Evolutionary conservation across 2,113 vertebrate species (phyloP).

Genomic region (Formicarius rufipectus): DNA sequence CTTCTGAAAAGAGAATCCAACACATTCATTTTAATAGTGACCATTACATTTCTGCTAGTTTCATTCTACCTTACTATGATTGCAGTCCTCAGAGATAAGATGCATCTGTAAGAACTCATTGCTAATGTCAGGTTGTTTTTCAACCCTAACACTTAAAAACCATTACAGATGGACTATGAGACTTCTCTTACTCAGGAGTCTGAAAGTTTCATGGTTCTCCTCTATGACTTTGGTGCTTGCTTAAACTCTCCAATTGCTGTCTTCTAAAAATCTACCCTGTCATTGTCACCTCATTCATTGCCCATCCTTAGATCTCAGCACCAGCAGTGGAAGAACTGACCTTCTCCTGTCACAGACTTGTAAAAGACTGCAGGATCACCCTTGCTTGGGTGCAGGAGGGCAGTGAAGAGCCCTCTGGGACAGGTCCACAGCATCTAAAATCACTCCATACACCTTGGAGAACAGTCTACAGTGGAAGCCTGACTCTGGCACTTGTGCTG

Average conservation of each 20-base stretch:
- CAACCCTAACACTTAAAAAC: neutral
- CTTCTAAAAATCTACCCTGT: neutral
- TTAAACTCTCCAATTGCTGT: neutral
- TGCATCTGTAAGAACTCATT: neutral
- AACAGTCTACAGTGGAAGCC: neutral
- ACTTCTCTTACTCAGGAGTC: neutral
- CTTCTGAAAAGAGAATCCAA: neutral
- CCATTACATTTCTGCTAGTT: neutral
- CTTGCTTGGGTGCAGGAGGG: neutral
- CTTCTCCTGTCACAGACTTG: too few species aligned
- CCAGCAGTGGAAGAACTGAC: neutral
- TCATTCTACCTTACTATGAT: neutral
- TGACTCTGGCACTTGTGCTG: neutral
- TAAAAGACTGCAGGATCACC: neutral
- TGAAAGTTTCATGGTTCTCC: neutral
- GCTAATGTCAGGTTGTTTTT: neutral
- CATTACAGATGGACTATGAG: neutral
- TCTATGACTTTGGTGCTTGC: neutral
- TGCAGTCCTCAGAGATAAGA: neutral
- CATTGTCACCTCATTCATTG: neutral
- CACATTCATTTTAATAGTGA: neutral
- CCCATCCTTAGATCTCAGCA: neutral
- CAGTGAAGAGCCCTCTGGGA: neutral
- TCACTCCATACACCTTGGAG: neutral
- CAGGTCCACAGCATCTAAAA: neutral